These are phyloP conservation scores for Ellobius talpinus DNA, from an alignment of 2,113 vertebrate genomes.

Conservation along the genomic window DNA sequence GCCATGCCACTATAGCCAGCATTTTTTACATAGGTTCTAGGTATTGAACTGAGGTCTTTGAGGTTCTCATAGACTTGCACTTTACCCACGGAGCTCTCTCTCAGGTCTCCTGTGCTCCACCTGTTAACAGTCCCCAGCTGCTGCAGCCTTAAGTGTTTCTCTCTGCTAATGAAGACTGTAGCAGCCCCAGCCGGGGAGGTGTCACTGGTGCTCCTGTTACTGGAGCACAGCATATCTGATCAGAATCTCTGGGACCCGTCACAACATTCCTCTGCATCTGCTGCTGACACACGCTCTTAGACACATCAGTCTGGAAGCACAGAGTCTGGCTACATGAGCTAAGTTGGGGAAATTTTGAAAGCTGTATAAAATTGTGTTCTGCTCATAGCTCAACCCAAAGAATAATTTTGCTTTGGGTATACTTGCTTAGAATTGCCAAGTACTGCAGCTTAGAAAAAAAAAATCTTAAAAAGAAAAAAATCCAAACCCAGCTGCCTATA, in stretches of 20 bases:
- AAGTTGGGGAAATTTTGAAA: neutral
- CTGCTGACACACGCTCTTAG: conserved; percentile 52
- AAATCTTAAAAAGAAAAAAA: neutral
- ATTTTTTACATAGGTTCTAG: neutral
- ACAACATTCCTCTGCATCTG: conserved; percentile 1
- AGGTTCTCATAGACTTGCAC: neutral
- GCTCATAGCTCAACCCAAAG: neutral
- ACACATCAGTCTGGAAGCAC: conserved; percentile 42
- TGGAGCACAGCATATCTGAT: neutral
- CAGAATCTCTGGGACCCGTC: conserved; percentile 34
- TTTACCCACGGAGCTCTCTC: neutral
- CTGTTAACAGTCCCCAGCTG: neutral
- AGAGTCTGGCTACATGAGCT: neutral
- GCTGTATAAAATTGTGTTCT: conserved; percentile 37
- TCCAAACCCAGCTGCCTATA: neutral
- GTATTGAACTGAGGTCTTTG: neutral
- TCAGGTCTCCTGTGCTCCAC: neutral
- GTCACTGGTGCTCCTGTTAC: neutral
- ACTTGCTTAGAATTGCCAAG: conserved; percentile 49
- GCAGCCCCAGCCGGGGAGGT: neutral
- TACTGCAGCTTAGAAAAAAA: neutral
- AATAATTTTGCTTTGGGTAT: conserved; percentile 24
- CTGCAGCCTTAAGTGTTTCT: neutral
- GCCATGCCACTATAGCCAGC: neutral
- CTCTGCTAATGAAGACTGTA: neutral